Evolutionary conservation across 1,140 invertebrate genomes (phyloP), one percentile per base, ranked within the genome.

Genomic region (Anastrepha ludens): DNA sequence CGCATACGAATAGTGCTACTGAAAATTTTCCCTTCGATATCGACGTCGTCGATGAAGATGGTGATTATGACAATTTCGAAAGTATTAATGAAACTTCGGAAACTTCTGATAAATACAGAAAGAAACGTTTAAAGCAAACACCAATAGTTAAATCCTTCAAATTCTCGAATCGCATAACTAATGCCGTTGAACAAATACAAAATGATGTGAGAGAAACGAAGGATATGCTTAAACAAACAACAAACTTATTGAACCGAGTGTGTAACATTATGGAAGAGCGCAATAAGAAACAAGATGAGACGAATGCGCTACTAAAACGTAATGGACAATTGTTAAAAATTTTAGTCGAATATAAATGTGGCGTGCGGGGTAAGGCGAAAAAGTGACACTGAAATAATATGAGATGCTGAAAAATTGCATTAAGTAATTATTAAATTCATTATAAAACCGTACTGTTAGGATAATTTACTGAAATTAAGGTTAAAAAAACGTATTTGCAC

Each of bases 81-180:
- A 81, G n/a, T 55, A 50, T 47, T 2, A 47, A 74, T 47, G 6
- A 50, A 0, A n/a, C n/a, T 20, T 47, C 74, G 4, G 47, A 20
- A 7, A n/a, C 2, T 39, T 50, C 41, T 7, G 74, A n/a, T 17
- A 6, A 15, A 67, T 2, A 2, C 11, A 55, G 44, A 29, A 15
- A 7, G 1, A 87, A 87, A 70, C 62, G 64, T 39, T 13, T 17
- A 7, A 87, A 67, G 47, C 6, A 55, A 6, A 67, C 86, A 17
- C 86, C 86, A 39, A 67, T 87, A 11, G 86, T 87, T n/a, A 65
- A 87, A 50, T 47, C 60, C 6, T 87, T 87, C 20, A 87, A 87
- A 17, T 87, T 50, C 13, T 67, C 62, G 9, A 87, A 50, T 70
- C 86, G 86, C 6, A 87, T 70, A 20, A 44, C 44, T 1, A 70